Evolutionary conservation across 2,113 vertebrate species (phyloP).

Genomic region (Podilymbus podiceps): DNA sequence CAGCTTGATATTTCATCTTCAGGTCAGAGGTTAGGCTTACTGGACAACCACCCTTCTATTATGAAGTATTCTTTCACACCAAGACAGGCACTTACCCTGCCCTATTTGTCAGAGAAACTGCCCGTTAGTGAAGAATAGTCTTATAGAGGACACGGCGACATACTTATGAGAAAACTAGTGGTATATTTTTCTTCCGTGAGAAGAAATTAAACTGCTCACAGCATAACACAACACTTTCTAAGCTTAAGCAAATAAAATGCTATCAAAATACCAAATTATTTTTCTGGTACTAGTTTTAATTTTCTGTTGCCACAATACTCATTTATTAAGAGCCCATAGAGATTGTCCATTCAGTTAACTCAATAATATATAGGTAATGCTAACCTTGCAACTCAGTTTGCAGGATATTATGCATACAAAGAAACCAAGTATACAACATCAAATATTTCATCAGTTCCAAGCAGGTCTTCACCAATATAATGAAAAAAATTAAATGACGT

Average conservation of each 20-base stretch:
- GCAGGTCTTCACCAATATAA: not conserved
- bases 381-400: not conserved
- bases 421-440: not conserved
- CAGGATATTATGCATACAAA: not conserved
- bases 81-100: not conserved
- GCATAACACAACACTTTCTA: not conserved
- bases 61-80: not conserved
- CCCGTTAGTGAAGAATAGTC: conserved; percentile 5
- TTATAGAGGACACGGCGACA: not conserved
- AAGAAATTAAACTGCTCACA: not conserved
- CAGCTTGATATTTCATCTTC: not conserved
- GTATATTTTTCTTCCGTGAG: not conserved
- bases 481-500: not conserved
- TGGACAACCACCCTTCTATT: not conserved
- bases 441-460: not conserved
- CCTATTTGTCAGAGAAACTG: not conserved
- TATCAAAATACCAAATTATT: not conserved
- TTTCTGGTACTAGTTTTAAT: not conserved
- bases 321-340: not conserved
- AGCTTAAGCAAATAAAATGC: not conserved
- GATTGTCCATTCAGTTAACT: not conserved
- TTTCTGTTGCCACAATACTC: not conserved
- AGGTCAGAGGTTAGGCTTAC: not conserved
- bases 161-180: not conserved
- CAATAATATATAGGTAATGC: not conserved